Percentiles rank a stretch among this genome's conserved stretches.
phyloP scores from a whole-genome alignment of 2,113 vertebrate genomes.

The Aptenodytes patagonicus region DNA sequence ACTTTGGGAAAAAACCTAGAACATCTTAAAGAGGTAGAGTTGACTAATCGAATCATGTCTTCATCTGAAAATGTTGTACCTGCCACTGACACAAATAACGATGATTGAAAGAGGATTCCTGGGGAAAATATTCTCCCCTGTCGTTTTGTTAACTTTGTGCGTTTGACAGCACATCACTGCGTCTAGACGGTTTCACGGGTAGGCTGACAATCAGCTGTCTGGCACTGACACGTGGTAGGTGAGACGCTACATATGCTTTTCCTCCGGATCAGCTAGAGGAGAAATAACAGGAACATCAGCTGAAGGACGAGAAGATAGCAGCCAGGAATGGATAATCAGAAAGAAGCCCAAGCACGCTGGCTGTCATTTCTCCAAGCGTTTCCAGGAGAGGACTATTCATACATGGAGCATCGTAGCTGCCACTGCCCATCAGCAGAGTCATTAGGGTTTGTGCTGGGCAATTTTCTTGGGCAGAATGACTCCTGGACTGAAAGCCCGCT shows the following conservation, averaged over 20 bases:
- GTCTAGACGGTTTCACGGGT: neutral
- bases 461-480: neutral
- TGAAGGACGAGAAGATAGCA: neutral
- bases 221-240: neutral
- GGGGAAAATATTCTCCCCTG: neutral
- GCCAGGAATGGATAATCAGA: neutral
- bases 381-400: neutral
- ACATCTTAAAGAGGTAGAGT: neutral
- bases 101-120: neutral
- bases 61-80: neutral
- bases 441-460: neutral
- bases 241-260: neutral
- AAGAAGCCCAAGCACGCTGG: neutral
- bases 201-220: constrained; percentile 51
- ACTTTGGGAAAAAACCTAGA: neutral
- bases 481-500: neutral
- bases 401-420: accelerated
- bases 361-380: neutral
- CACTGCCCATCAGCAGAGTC: neutral
- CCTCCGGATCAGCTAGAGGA: neutral
- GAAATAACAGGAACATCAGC: neutral
- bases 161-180: neutral
- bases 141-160: constrained; percentile 4
- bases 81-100: neutral
- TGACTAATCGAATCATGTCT: neutral